These are phyloP conservation scores for Typhlichthys eigenmanni DNA, from an alignment of 2,797 vertebrate species.

Conservation along the genomic window DNA sequence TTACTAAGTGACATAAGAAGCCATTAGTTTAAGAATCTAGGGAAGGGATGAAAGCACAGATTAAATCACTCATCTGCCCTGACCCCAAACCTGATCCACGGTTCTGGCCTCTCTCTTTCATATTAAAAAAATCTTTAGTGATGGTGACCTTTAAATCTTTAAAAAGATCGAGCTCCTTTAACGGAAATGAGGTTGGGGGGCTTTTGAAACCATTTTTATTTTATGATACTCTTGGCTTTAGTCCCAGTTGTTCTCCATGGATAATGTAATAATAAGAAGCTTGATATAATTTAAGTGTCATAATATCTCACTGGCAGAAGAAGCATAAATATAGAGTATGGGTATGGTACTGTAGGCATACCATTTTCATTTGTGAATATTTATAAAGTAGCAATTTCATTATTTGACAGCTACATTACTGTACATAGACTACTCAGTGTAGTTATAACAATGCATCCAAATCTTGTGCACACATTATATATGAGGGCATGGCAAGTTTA, in stretches of 20 bases:
- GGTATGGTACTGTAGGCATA: no score
- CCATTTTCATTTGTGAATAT: no score
- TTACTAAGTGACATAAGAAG: conserved; percentile 17
- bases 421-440: no score
- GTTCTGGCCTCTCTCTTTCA: not conserved
- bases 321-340: no score
- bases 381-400: no score
- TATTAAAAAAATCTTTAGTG: conserved; percentile 43
- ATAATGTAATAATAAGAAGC: not conserved
- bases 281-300: not conserved
- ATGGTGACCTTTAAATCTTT: conserved; percentile 63
- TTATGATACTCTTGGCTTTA: conserved; percentile 29
- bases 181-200: conserved; percentile 22
- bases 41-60: conserved; percentile 45
- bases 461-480: no score
- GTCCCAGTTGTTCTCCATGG: conserved; percentile 30
- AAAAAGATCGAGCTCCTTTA: conserved; percentile 33
- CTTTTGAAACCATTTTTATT: conserved; percentile 23
- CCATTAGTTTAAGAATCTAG: conserved; percentile 19
- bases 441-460: no score
- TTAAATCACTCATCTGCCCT: conserved; percentile 30
- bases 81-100: conserved; percentile 12
- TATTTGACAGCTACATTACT: no score
- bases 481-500: no score
- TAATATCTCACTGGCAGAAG: no score